Conservation (phyloP, 2,888 invertebrate genomes). For the Nephrotoma guestfalica region DNA sequence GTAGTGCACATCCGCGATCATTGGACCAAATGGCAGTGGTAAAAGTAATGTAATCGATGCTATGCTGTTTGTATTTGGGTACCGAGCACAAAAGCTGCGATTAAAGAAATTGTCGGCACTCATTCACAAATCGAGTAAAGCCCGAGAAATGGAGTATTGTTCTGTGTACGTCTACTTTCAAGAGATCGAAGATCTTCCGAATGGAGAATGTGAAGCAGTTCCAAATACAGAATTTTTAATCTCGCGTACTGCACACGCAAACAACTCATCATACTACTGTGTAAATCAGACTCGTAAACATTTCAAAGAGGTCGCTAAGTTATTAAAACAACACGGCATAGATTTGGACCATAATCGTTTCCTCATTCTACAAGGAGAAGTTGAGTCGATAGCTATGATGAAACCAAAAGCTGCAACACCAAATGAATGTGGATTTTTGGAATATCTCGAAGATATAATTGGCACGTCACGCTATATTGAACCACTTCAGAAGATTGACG, state of each 20-base stretch:
- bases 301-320: constrained; percentile 73
- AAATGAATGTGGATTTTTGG: constrained; percentile 90
- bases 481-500: constrained; percentile 61
- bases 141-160: constrained; percentile 59
- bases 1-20: constrained; percentile 88
- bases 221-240: constrained; percentile 69
- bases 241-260: constrained; percentile 70
- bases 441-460: constrained; percentile 96
- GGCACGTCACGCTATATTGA: constrained; percentile 76
- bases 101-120: constrained; percentile 89
- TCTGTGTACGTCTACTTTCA: constrained; percentile 83
- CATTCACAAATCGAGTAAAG: constrained; percentile 78
- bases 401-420: constrained; percentile 79
- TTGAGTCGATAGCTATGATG: constrained; percentile 98
- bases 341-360: constrained; percentile 96
- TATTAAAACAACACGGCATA: constrained; percentile 68
- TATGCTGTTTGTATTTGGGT: constrained; percentile 98
- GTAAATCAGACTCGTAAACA: constrained; percentile 57
- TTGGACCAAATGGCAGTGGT: constrained; percentile 98
- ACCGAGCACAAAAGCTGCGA: constrained; percentile 85
- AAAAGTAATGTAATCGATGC: constrained; percentile 99
- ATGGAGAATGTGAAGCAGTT: constrained; percentile 52
- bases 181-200: constrained; percentile 61
- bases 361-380: constrained; percentile 94
- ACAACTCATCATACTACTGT: constrained; percentile 66